phyloP scores from a whole-genome alignment of 1,140 invertebrate species.

The Drosophila asahinai region DNA sequence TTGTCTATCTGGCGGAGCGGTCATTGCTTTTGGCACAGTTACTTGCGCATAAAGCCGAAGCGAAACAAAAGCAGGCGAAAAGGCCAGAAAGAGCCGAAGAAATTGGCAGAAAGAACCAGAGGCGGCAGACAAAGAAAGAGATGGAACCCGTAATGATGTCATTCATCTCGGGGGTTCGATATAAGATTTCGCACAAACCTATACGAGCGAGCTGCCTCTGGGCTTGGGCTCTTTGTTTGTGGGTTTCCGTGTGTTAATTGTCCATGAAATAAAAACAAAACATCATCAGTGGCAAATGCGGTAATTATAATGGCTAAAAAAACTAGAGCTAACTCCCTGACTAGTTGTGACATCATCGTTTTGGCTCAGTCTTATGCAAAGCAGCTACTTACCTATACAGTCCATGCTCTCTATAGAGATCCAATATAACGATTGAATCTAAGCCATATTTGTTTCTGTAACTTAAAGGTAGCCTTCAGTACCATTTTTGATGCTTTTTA shows the following conservation, averaged over 20 bases:
- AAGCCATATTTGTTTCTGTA: no score
- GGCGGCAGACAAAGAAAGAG: slow-evolving; percentile 42
- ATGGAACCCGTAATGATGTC: slow-evolving; percentile 65
- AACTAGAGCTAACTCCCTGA: slow-evolving; percentile 42
- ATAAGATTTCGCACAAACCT: slow-evolving; percentile 32
- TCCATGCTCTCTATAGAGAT: background rate
- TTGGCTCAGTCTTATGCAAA: slow-evolving; percentile 48
- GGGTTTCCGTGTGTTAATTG: slow-evolving; percentile 55
- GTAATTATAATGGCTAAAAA: slow-evolving; percentile 46
- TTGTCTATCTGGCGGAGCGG: slow-evolving; percentile 53
- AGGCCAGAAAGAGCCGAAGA: slow-evolving; percentile 14
- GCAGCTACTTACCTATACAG: slow-evolving; percentile 15
- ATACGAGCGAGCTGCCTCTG: slow-evolving; percentile 8
- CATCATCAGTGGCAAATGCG: slow-evolving; percentile 32
- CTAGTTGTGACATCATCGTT: slow-evolving; percentile 55
- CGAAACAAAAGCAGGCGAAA: slow-evolving; percentile 31
- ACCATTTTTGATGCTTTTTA: no score
- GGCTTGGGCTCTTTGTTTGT: slow-evolving; percentile 8
- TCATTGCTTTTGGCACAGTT: slow-evolving; percentile 72
- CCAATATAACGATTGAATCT: no score
- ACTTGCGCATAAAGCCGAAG: slow-evolving; percentile 48
- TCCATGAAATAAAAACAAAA: slow-evolving; percentile 54
- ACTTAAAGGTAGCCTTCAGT: no score
- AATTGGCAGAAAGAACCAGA: slow-evolving; percentile 38
- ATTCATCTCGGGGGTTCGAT: slow-evolving; percentile 71